Base-by-base conservation (phyloP, 2,797 vertebrate genomes). In the Tympanoctomys barrerae region DNA sequence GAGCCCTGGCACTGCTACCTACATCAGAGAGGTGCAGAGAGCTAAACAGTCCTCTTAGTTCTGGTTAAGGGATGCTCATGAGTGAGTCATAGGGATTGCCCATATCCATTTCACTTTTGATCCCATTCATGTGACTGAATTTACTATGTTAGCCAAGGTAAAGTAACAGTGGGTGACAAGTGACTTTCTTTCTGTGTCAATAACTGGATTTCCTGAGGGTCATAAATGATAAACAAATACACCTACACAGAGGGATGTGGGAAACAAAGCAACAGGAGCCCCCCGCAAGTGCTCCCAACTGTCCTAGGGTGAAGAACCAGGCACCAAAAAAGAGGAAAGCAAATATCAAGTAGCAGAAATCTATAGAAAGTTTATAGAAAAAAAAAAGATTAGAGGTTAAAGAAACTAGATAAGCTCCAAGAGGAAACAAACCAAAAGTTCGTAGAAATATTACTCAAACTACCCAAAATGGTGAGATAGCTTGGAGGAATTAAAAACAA, bases 401-500 rank as follows among this genome's bases (percentile, higher is more conserved):
- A 42, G 10, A 73, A 71, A 73, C 70, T 42, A 73, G 36, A 42
- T 5, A 73, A 42, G 70, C 24, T 42, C n/a, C 70, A 73, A 42
- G 70, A 73, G 70, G 70, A 73, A 73, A 73, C 42, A 21, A 73
- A 73, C 36, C 70, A 12, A 73, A 73, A 73, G 10, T 42, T 42
- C 22, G 26, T 13, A 21, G 68, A 39, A 71, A 73, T 73, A 42
- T 26, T 24, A 26, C 36, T 73, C 36, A 39, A 73, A 73, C 70
- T 73, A 73, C 36, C 68, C 70, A 71, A 61, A 2, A n/a, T 75
- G 18, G 11, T 21, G 5, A 90, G 68, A 64, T 42, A n/a, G 31
- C 80, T 89, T 59, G 61, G 5, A 73, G 80, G 28, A 95, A 84
- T 91, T 81, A 59, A 91, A 39, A 89, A 84, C 66, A 91, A 39